phyloP scores from a whole-genome alignment of 23 tunicate genomes.

The Clavelina lepadiformis region DNA sequence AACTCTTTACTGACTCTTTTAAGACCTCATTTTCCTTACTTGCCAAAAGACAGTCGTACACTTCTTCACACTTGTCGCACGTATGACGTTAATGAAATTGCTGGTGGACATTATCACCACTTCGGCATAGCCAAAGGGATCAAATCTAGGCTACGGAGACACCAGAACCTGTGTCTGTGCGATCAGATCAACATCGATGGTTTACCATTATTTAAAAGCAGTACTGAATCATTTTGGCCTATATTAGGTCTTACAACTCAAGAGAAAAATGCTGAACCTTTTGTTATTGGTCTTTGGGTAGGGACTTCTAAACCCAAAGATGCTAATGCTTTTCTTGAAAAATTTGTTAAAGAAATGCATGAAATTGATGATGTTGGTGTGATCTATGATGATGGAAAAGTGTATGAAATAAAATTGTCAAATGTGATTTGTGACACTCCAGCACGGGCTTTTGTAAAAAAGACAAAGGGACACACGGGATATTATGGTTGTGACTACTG shows the following conservation, averaged over 20 bases:
- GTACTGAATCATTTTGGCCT: conserved; percentile 36
- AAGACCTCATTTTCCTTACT: neutral
- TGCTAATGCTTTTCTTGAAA: conserved; percentile 26
- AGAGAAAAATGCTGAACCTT: conserved; percentile 3
- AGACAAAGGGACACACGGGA: conserved; percentile 29
- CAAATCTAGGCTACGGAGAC: neutral
- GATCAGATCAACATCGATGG: conserved; percentile 46
- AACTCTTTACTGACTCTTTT: no score
- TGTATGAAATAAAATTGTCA: conserved; percentile 3
- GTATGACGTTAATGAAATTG: conserved; percentile 3
- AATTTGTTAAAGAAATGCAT: conserved; percentile 31
- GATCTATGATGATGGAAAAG: neutral
- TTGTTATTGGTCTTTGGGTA: conserved; percentile 26
- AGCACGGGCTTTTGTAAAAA: conserved; percentile 37
- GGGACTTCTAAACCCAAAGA: conserved; percentile 33
- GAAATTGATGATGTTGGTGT: conserved; percentile 11
- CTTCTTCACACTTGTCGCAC: conserved; percentile 1
- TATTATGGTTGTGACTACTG: conserved; percentile 42
- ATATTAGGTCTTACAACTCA: conserved; percentile 22
- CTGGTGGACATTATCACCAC: conserved; percentile 26
- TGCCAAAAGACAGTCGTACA: conserved; percentile 15
- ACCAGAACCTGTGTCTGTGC: neutral
- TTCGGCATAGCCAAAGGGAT: conserved; percentile 19
- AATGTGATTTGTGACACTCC: conserved; percentile 44
- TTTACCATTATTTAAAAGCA: conserved; percentile 38